A percentile compares a stretch with the other conserved stretches of the same genome.
phyloP scores from a whole-genome alignment of 2,797 vertebrate species.

The Cirrhinus mrigala region DNA sequence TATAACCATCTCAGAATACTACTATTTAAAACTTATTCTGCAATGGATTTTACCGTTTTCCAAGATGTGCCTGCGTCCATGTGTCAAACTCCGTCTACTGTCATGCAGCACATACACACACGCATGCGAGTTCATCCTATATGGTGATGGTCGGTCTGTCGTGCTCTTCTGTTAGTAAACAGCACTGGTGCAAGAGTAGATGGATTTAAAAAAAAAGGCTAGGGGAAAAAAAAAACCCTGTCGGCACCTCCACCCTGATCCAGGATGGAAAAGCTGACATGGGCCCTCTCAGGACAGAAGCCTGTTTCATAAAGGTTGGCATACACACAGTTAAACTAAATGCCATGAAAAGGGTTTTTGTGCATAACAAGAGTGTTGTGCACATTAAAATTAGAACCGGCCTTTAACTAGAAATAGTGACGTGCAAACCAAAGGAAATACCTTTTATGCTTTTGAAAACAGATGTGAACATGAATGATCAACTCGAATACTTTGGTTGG shows the following conservation, averaged over 20 bases:
- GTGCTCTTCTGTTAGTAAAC: slow-evolving; percentile 2
- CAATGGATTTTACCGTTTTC: slow-evolving; percentile 7
- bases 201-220: background rate
- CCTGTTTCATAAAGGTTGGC: slow-evolving; percentile 47
- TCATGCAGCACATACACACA: background rate
- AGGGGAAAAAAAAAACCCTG: slow-evolving; percentile 6
- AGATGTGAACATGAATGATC: background rate
- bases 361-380: background rate
- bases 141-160: background rate
- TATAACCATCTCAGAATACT: background rate
- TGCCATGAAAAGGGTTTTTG: slow-evolving; percentile 19
- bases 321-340: slow-evolving; percentile 15
- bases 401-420: background rate
- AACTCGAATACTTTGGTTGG: background rate
- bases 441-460: background rate
- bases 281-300: slow-evolving; percentile 46
- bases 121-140: slow-evolving; percentile 3
- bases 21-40: background rate
- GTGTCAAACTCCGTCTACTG: background rate
- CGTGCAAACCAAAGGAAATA: background rate
- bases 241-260: slow-evolving; percentile 34
- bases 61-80: background rate
- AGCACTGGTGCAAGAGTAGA: slow-evolving; percentile 2
- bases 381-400: slow-evolving; percentile 1
- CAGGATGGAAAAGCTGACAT: slow-evolving; percentile 59